Conservation (phyloP, 2,113 vertebrate species). For the Elachura formosa region DNA sequence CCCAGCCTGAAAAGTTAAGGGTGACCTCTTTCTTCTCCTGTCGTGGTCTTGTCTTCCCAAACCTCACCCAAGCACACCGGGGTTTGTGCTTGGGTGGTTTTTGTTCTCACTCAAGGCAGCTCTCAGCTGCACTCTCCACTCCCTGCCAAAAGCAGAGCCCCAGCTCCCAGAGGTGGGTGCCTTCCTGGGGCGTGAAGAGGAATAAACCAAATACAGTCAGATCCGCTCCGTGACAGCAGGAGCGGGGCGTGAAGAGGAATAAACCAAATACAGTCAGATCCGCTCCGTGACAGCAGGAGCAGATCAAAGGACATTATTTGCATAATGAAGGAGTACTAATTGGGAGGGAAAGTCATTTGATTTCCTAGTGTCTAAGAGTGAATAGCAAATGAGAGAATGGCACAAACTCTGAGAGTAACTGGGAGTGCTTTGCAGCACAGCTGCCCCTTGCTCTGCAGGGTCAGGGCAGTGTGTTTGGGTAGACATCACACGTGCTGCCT, state of each 20-base stretch:
- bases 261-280: constrained; percentile 41
- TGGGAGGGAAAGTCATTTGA: constrained; percentile 45
- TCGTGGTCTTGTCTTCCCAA: neutral
- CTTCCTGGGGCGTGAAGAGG: neutral
- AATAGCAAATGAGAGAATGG: constrained; percentile 18
- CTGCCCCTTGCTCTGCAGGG: neutral
- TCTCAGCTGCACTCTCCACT: neutral
- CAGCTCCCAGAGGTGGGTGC: neutral
- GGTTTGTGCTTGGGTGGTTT: neutral
- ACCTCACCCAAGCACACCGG: fast-evolving
- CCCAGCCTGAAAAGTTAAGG: neutral
- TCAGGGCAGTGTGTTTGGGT: neutral
- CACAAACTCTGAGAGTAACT: neutral
- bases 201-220: constrained; percentile 31
- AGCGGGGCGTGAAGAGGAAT: neutral
- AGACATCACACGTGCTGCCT: neutral
- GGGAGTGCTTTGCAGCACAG: neutral
- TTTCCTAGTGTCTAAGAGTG: constrained; percentile 35
- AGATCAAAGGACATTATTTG: constrained; percentile 63
- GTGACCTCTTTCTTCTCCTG: neutral
- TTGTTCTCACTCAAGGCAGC: neutral
- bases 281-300: constrained; percentile 40
- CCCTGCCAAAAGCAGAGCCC: neutral
- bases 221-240: constrained; percentile 33
- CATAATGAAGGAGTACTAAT: constrained; percentile 61